Evolutionary conservation across 2,113 vertebrate species (phyloP).

Genomic region (Siniperca knerii): DNA sequence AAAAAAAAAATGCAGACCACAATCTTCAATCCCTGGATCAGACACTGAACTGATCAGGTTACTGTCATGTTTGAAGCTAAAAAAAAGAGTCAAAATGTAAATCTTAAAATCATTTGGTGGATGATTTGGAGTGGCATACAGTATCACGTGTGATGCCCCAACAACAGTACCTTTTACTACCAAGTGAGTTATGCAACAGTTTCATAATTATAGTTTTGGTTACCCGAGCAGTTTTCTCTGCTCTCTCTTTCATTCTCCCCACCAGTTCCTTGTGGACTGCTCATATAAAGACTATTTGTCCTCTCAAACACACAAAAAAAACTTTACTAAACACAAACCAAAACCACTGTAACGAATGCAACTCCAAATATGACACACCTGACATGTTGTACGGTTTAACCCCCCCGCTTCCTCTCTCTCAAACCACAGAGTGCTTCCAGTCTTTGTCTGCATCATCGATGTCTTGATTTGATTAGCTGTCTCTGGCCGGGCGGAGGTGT

Average conservation of each 20-base stretch:
- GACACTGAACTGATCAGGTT: conserved; percentile 44
- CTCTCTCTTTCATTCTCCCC: neutral
- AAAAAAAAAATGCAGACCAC: conserved; percentile 17
- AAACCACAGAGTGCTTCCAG: conserved; percentile 43
- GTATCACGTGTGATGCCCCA: neutral
- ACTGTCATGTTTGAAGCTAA: conserved; percentile 30
- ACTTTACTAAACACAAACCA: neutral
- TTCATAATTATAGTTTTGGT: neutral
- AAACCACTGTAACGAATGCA: conserved; percentile 13
- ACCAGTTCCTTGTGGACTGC: neutral
- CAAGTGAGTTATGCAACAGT: neutral
- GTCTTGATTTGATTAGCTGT: conserved; percentile 75
- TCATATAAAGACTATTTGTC: neutral
- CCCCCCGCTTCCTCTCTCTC: neutral
- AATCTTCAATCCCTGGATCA: conserved; percentile 36
- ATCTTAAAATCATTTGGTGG: neutral
- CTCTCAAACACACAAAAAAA: neutral
- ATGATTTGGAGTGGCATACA: neutral
- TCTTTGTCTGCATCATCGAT: conserved; percentile 50
- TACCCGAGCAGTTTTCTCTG: neutral
- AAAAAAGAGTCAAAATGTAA: conserved; percentile 10
- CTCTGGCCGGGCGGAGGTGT: conserved; percentile 50
- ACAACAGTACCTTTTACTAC: neutral
- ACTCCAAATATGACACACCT: conserved; percentile 32
- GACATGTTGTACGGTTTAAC: neutral